A percentile compares a stretch with the other conserved stretches of the same genome.
Conservation (phyloP, 2,888 invertebrate genomes). For the Eustalomyia histrio region DNA sequence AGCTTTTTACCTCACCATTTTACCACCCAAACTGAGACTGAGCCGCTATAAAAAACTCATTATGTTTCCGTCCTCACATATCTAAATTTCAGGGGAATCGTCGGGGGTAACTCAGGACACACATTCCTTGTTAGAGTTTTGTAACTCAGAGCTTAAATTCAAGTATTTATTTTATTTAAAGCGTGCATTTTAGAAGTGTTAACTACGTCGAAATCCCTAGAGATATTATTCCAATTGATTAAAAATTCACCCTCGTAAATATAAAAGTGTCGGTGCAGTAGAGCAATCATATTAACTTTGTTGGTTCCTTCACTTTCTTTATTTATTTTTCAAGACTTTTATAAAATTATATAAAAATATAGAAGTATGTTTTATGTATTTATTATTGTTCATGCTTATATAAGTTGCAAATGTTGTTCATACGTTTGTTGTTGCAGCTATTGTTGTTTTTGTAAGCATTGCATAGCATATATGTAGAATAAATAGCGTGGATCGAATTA, state of each 20-base stretch:
- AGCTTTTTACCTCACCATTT: no score
- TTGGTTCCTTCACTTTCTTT: not conserved
- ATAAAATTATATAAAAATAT: not conserved
- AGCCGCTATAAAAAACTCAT: no score
- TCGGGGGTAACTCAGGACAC: no score
- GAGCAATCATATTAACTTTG: conserved; percentile 29
- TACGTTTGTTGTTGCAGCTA: not conserved
- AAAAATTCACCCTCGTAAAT: not conserved
- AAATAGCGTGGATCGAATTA: no score
- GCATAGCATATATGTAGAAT: not conserved
- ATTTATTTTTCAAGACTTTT: conserved; percentile 9
- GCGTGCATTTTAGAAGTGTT: no score
- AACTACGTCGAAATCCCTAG: no score
- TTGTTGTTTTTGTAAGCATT: not conserved
- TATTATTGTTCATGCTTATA: conserved; percentile 6
- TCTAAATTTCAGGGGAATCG: no score
- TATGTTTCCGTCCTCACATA: no score
- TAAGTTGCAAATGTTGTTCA: not conserved
- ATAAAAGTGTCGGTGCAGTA: conserved; percentile 8
- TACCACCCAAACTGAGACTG: no score
- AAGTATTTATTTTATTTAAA: no score
- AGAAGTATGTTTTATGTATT: not conserved
- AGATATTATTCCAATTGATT: not conserved
- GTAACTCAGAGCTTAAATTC: no score
- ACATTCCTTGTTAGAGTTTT: no score